Base-by-base conservation (phyloP, 2,797 vertebrate genomes). In the Poecilia wingei region DNA sequence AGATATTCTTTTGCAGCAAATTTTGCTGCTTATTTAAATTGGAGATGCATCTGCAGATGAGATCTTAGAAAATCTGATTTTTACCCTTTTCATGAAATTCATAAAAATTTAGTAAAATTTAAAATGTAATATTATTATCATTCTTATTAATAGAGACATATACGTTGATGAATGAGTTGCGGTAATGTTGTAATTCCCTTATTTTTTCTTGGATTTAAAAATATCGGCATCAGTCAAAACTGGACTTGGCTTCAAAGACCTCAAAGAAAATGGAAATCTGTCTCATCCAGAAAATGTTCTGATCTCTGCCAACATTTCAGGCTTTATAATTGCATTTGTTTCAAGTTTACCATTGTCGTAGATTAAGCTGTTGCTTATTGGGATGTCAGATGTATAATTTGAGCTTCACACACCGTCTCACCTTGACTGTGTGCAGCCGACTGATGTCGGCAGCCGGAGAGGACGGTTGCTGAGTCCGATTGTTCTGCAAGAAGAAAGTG, bases 401-500 rank as follows among this genome's bases (percentile, higher is more conserved):
- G 57, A 33, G 28, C 39, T 22, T 4, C 18, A 39, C 36, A 36
- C 36, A 4, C 9, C 20, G 7, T 43, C 39, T 69, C 66, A 69
- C 33, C 33, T 55, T 68, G 10, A 3, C 20, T 25, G 20, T 36
- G 36, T 68, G 10, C 9, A 68, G 20, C 39, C 20, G 55, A 33
- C 33, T 12, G 64, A 13, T 13, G 1, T 25, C 10, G 20, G 6
- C 66, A n/a, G 25, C 39, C 22, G 0, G 20, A 39, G 39, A 43
- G 39, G 10, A 5, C 36, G 4, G 10, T 39, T 69, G 36, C 36
- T 12, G 18, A 39, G 98, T 98, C 85, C 98, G 96, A 82, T 55
- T n/a, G 20, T 98, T 98, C 97, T 99, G 93, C 39, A 22, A 86
- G 31, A 64, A 36, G 59, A 36, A 64, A 78, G 55, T 13, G 72